Evolutionary conservation across 2,888 invertebrate species (phyloP), one percentile per base, ranked within the genome.

Genomic region (Amphipyra tragopoginis): DNA sequence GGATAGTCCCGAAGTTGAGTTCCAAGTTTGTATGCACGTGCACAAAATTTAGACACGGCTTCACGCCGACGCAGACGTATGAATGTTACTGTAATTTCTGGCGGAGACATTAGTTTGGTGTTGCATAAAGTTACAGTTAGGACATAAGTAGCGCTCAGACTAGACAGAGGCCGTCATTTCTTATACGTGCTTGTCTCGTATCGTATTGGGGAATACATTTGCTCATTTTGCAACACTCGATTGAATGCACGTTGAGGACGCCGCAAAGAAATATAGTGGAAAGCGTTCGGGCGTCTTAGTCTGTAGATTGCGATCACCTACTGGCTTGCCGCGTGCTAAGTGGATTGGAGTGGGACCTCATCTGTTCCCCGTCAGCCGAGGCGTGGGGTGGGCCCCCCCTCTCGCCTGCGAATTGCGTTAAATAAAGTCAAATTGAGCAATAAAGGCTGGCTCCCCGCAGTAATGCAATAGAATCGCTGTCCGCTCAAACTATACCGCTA

Each of bases 401-500:
- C 59, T 77, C 79, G 84, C 85, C 70, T 80, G 84, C 80, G 88
- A 88, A 88, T 89, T 90, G 90, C 89, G 92, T 93, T 94, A 93
- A 94, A 94, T 93, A 94, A 94, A 94, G 93, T 93, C 93, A 94
- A 94, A 95, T 94, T 94, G 95, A 94, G 93, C 93, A 94, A 94
- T 94, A 95, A 94, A 94, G 93, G 91, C 91, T 84, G 88, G 90
- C 87, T 88, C 83, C 86, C 90, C 90, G 88, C 90, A 83, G 88
- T 92, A 94, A 93, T 93, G 91, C 92, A 89, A 92, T 91, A 89
- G 90, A 87, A 89, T 85, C 88, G 88, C 86, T 88, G 88, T 85
- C 86, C 83, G 81, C 77, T 60, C 64, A 68, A 78, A 90, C 90
- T 89, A 87, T 87, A 88, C 87, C 87, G 86, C 89, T 90, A 89